Conservation (phyloP, 1,140 invertebrate genomes). For the Microvelia longipes region DNA sequence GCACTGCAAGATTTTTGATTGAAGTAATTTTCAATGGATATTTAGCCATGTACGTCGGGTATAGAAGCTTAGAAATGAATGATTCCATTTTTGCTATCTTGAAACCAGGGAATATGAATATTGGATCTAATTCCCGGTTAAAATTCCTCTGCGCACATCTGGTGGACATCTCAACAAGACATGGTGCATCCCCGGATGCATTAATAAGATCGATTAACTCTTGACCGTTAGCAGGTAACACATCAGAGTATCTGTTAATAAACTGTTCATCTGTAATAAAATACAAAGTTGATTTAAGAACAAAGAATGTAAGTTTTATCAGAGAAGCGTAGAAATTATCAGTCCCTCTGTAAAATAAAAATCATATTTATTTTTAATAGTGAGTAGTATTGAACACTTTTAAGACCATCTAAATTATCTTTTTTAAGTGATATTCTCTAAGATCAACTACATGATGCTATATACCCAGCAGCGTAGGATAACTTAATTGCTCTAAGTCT, state of each 20-base stretch:
- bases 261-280: neutral
- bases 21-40: neutral
- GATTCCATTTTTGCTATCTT: neutral
- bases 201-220: neutral
- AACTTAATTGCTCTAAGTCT: no score
- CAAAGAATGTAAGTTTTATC: neutral
- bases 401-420: no score
- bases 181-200: neutral
- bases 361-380: no score
- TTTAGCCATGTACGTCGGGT: neutral
- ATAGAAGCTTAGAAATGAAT: neutral
- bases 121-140: neutral
- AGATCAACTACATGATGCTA: no score
- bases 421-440: no score
- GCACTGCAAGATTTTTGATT: neutral
- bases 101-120: neutral
- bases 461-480: no score
- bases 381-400: no score
- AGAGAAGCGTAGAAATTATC: no score
- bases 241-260: neutral
- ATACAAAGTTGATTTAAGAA: neutral
- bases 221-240: neutral
- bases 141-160: neutral
- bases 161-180: neutral
- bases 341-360: no score